phyloP scores from a whole-genome alignment of 2,113 vertebrate species.

The Python bivittatus region DNA sequence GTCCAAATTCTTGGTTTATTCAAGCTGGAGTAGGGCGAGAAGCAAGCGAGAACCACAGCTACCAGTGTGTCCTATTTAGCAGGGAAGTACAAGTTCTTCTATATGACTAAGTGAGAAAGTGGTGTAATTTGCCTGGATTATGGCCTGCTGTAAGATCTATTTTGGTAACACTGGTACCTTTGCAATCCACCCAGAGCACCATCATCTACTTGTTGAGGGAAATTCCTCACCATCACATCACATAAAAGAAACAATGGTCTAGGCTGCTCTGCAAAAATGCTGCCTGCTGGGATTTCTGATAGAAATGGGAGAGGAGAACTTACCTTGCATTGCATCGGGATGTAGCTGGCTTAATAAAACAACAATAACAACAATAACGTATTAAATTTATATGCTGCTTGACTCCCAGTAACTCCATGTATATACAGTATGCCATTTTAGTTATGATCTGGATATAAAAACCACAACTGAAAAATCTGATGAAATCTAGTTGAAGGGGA shows the following conservation, averaged over 20 bases:
- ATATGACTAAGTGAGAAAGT: slow-evolving; percentile 7
- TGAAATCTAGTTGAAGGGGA: not conserved
- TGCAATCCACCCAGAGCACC: not conserved
- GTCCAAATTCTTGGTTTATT: not conserved
- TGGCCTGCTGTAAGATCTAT: not conserved
- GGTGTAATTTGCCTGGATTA: not conserved
- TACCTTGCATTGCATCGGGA: not conserved
- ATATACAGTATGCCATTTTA: not conserved
- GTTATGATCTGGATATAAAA: not conserved
- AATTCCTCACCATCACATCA: not conserved
- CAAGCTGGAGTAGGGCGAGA: not conserved
- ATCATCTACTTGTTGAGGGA: too few species aligned
- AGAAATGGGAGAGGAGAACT: not conserved
- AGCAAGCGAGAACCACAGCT: not conserved
- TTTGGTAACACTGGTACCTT: not conserved
- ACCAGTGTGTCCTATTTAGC: not conserved
- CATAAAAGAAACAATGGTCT: too few species aligned
- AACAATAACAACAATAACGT: too few species aligned
- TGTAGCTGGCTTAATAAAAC: not conserved
- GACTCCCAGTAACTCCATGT: not conserved
- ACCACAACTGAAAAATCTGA: not conserved
- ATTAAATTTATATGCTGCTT: not conserved
- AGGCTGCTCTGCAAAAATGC: not conserved
- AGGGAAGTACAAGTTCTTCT: not conserved
- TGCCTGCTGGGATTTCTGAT: not conserved